These are phyloP conservation scores for Chunga burmeisteri DNA, from an alignment of 2,113 vertebrate genomes.

Conservation along the genomic window DNA sequence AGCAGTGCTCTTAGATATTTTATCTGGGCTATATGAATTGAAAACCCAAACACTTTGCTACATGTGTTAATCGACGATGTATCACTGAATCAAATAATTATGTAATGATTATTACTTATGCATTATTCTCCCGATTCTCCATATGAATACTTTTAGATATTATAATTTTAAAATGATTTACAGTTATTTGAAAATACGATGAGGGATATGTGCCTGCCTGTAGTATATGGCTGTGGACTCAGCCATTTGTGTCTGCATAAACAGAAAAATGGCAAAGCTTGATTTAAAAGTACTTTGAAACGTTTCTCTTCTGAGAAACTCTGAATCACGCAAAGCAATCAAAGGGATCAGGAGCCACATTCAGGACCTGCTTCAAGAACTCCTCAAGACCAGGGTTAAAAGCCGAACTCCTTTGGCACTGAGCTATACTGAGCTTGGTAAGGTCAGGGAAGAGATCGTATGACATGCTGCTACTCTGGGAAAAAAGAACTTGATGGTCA, in stretches of 20 bases:
- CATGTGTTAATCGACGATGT: background rate
- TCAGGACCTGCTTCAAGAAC: background rate
- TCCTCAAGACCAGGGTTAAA: background rate
- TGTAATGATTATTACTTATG: background rate
- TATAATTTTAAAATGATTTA: background rate
- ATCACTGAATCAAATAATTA: background rate
- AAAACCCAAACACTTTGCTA: background rate
- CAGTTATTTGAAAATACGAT: slow-evolving; percentile 12
- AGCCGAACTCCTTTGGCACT: background rate
- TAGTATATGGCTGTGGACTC: background rate
- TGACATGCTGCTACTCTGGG: background rate
- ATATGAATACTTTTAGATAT: background rate
- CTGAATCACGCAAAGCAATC: background rate
- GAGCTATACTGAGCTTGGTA: background rate
- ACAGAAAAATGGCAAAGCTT: background rate
- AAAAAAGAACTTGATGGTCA: background rate
- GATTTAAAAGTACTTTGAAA: background rate
- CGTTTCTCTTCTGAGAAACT: background rate
- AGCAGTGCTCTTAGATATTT: background rate
- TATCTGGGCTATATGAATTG: background rate
- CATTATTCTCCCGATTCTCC: background rate
- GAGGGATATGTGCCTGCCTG: background rate
- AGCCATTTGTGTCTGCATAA: background rate
- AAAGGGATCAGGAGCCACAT: background rate
- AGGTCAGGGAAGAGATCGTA: background rate